Conservation (phyloP, 2,797 vertebrate species). For the Acanthornis magna region DNA sequence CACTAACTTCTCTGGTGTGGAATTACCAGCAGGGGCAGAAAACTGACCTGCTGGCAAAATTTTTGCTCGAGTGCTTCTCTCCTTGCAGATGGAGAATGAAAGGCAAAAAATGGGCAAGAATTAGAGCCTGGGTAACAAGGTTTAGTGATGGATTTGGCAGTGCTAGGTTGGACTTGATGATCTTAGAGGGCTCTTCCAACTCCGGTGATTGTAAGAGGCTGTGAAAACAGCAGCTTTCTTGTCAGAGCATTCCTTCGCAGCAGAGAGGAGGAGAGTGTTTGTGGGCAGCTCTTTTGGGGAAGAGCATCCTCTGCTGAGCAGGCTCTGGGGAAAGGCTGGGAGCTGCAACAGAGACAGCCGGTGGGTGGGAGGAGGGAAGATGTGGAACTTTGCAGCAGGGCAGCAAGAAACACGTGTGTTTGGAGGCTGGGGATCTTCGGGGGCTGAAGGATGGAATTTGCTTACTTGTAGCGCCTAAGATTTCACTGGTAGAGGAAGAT, state of each 20-base stretch:
- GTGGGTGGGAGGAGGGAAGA: conserved; percentile 49
- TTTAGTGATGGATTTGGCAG: not conserved
- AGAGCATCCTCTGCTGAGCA: not conserved
- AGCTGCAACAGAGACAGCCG: conserved; percentile 17
- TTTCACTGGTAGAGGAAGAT: not conserved
- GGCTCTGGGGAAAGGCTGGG: not conserved
- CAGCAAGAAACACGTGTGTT: not conserved
- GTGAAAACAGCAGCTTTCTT: not conserved
- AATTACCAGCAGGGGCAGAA: not conserved
- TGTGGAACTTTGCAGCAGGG: not conserved
- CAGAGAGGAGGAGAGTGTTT: not conserved
- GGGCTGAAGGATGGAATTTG: not conserved
- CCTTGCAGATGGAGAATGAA: not conserved
- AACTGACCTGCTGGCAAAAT: not conserved
- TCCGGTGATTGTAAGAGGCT: not conserved
- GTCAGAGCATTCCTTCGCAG: not conserved
- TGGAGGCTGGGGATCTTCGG: not conserved
- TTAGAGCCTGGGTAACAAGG: not conserved
- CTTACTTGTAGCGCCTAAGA: not conserved
- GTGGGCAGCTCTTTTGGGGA: not conserved
- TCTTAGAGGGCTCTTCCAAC: not conserved
- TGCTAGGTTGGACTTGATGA: not conserved
- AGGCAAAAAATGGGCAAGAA: not conserved
- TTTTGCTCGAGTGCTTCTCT: not conserved
- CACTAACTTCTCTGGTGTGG: not conserved